phyloP scores from a whole-genome alignment of 2,113 vertebrate species.

The Camarhynchus parvulus region DNA sequence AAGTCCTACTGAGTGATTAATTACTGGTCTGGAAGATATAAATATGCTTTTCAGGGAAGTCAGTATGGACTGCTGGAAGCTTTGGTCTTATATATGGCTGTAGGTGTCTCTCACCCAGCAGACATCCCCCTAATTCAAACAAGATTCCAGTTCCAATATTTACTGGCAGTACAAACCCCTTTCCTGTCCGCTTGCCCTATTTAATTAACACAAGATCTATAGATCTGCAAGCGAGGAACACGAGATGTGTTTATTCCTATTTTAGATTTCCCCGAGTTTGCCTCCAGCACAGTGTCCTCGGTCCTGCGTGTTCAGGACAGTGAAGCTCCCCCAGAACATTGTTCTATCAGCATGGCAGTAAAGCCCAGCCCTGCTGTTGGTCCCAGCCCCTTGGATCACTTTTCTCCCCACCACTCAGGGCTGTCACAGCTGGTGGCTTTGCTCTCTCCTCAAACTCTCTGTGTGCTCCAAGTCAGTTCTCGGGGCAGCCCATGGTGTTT shows the following conservation, averaged over 20 bases:
- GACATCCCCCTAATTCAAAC: conserved; percentile 82
- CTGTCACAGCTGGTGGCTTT: background rate
- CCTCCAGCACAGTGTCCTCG: background rate
- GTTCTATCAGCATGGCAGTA: background rate
- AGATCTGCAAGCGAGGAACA: background rate
- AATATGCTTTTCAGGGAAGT: conserved; percentile 81
- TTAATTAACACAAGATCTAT: conserved; percentile 22
- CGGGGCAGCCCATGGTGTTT: background rate
- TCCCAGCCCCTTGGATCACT: fast-evolving
- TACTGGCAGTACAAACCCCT: background rate
- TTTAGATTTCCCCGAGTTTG: background rate
- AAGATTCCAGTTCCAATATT: conserved; percentile 67
- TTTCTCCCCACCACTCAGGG: fast-evolving
- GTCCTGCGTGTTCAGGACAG: background rate
- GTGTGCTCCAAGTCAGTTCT: background rate
- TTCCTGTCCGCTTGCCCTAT: background rate
- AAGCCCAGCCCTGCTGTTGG: fast-evolving
- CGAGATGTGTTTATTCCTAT: background rate
- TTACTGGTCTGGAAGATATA: conserved; percentile 87
- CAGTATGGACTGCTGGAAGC: conserved; percentile 75
- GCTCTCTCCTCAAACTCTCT: background rate
- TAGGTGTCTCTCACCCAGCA: conserved; percentile 73
- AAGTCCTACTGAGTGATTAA: conserved; percentile 82
- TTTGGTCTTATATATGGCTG: conserved; percentile 68
- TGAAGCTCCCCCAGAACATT: background rate